Base-by-base conservation (phyloP, 2,888 invertebrate genomes). In the Drosophila macrothrix region DNA sequence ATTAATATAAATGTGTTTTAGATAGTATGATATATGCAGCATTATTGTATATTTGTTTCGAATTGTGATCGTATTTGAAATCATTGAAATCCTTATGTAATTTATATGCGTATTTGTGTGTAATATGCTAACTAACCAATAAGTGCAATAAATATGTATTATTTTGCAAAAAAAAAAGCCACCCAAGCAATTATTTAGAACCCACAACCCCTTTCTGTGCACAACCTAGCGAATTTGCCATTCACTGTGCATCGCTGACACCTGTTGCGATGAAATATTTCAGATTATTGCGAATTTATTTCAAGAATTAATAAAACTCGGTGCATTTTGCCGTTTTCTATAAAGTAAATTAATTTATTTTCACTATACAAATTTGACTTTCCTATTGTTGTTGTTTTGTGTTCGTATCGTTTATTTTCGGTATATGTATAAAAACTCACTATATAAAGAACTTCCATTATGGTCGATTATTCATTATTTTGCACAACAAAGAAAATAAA, bases 311-410 rank as follows among this genome's bases (percentile, higher is more conserved):
- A 55, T 59, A 10, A 81, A 80, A 80, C 35, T 4, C 54, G n/a
- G 22, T 35, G 3, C 0, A 16, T 53, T 70, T 83, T 82, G 88
- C 77, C 70, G 69, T 76, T 84, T 80, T 90, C 31, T 90, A 77
- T 65, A 80, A 84, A 90, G 86, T 78, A 91, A 90, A 85, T 88
- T 85, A 74, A 71, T 87, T 90, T 90, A 88, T 85, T 91, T 91
- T 78, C 14, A 73, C 90, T 91, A 91, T 73, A 76, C 72, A 80
- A 74, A 70, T 64, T 76, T 69, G 62, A 56, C 53, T 74, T 81
- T 67, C 56, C 65, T 82, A 78, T 80, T 76, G 73, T 53, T 59
- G 16, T 67, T 59, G 16, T 65, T 62, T 68, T 35, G 58, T 64
- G 67, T 25, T 58, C 60, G 54, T 75, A 68, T 66, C 35, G 50